Evolutionary conservation across 37 sponge, comb jelly and placozoan species (phyloP).

Genomic region (Halichondria panicea): DNA sequence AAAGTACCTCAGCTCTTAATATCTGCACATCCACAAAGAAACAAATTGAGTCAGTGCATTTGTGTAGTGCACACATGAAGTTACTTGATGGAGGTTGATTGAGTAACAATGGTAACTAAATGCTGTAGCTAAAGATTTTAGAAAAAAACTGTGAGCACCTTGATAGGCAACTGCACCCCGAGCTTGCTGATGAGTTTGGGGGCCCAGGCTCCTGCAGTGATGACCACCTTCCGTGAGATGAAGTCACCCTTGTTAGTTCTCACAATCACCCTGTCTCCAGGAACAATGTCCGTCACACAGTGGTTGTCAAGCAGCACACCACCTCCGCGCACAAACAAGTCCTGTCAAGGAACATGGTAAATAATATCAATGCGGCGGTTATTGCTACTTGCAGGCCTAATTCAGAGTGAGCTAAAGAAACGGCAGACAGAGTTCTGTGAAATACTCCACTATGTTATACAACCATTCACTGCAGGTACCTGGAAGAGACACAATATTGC

Average conservation of each 20-base stretch:
- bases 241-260: slow-evolving; percentile 48
- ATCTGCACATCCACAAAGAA: slow-evolving; percentile 59
- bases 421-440: too few species aligned
- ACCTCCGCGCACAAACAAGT: slow-evolving; percentile 60
- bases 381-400: too few species aligned
- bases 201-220: slow-evolving; percentile 84
- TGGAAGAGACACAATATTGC: too few species aligned
- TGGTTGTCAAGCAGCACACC: slow-evolving; percentile 63
- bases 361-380: too few species aligned
- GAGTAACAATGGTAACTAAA: not conserved
- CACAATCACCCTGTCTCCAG: slow-evolving; percentile 51
- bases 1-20: slow-evolving; percentile 37
- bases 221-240: slow-evolving; percentile 52
- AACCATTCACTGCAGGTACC: too few species aligned
- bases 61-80: too few species aligned
- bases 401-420: too few species aligned
- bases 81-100: too few species aligned
- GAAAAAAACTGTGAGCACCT: slow-evolving; percentile 13
- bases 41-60: too few species aligned
- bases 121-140: too few species aligned
- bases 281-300: slow-evolving; percentile 59
- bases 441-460: too few species aligned
- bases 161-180: slow-evolving; percentile 64
- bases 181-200: slow-evolving; percentile 33
- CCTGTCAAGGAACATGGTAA: too few species aligned